Evolutionary conservation across 2,797 vertebrate genomes (phyloP).

Genomic region (Psittacula echo): DNA sequence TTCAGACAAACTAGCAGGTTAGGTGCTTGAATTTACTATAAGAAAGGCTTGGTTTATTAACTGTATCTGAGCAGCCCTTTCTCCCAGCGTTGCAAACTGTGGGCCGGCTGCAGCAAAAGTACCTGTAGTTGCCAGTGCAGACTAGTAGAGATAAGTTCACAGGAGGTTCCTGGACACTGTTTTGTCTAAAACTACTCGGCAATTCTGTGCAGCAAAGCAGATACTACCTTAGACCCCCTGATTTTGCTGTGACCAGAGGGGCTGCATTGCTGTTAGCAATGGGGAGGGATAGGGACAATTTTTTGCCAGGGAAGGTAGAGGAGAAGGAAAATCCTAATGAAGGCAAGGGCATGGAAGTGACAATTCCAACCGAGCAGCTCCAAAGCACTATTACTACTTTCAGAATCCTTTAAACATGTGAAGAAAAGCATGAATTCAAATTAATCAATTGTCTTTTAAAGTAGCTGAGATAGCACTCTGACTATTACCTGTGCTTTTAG

Average conservation of each 20-base stretch:
- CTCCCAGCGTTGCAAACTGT: background rate
- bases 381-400: constrained; percentile 25
- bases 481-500: constrained; percentile 65
- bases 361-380: constrained; percentile 23
- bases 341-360: background rate
- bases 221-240: background rate
- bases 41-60: background rate
- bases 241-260: background rate
- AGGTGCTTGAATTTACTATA: background rate
- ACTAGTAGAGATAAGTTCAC: background rate
- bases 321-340: background rate
- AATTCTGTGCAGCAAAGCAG: background rate
- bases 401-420: constrained; percentile 34
- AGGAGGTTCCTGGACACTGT: background rate
- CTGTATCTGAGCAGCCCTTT: background rate
- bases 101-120: background rate
- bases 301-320: background rate
- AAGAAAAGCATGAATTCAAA: constrained; percentile 68
- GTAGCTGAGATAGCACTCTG: constrained; percentile 64
- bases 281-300: background rate
- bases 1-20: background rate
- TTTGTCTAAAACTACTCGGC: constrained; percentile 20
- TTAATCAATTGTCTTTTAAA: constrained; percentile 73
- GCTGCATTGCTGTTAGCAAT: background rate
- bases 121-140: background rate